Percentiles rank a stretch among this genome's conserved stretches.
Conservation (phyloP, 1,140 invertebrate species). For the Bradynema listronoti region DNA sequence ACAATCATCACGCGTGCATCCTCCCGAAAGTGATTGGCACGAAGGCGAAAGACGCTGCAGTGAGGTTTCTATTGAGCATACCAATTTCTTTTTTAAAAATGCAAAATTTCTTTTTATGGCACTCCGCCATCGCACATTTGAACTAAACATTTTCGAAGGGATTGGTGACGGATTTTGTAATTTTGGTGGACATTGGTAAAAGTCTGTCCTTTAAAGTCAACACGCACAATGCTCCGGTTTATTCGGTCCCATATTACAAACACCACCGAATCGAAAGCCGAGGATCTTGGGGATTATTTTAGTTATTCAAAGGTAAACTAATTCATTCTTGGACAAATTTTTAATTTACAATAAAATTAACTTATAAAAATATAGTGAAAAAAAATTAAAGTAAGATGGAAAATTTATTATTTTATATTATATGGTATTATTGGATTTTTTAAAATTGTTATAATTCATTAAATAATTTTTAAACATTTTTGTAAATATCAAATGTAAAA, state of each 20-base stretch:
- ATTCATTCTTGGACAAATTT: neutral
- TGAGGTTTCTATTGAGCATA: too few species aligned
- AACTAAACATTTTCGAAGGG: too few species aligned
- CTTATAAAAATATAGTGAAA: neutral
- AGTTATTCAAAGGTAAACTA: constrained; percentile 17
- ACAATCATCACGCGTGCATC: too few species aligned
- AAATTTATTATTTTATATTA: neutral
- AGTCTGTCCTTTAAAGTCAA: too few species aligned
- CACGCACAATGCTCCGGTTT: constrained; percentile 30
- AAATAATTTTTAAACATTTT: neutral
- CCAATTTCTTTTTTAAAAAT: too few species aligned
- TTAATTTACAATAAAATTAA: neutral
- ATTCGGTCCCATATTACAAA: constrained; percentile 27
- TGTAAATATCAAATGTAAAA: neutral
- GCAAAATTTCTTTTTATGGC: too few species aligned
- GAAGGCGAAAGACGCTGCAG: too few species aligned
- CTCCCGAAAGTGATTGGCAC: too few species aligned
- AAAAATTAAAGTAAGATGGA: neutral
- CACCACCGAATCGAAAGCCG: constrained; percentile 24
- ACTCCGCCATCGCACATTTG: too few species aligned
- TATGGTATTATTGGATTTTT: neutral
- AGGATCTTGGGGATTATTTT: constrained; percentile 25
- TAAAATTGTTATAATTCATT: neutral
- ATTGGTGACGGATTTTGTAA: too few species aligned
- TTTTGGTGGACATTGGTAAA: too few species aligned